Conservation (phyloP, 2,888 invertebrate genomes). For the Eupithecia tripunctaria region DNA sequence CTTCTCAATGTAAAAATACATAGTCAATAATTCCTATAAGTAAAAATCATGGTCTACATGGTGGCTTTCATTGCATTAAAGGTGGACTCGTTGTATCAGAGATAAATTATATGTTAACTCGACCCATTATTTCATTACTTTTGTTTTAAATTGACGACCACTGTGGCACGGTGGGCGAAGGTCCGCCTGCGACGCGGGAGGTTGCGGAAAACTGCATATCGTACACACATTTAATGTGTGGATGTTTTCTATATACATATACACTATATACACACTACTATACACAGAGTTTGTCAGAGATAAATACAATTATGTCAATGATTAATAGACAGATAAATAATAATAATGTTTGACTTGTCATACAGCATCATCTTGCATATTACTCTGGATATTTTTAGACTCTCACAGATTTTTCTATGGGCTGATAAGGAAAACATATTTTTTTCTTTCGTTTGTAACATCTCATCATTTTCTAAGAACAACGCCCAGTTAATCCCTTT, state of each 20-base stretch:
- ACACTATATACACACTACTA: no score
- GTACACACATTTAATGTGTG: no score
- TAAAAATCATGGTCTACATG: background rate
- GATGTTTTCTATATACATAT: no score
- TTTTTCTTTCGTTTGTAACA: background rate
- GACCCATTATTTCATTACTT: background rate
- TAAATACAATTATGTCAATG: background rate
- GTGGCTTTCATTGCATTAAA: background rate
- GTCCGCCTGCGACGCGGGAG: no score
- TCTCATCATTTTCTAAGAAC: constrained; percentile 1
- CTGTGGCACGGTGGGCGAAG: no score
- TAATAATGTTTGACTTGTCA: background rate
- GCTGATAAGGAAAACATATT: background rate
- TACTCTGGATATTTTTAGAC: background rate
- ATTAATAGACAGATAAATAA: background rate
- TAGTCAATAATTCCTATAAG: background rate
- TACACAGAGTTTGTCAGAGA: no score
- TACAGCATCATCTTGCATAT: background rate
- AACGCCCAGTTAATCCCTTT: constrained; percentile 24
- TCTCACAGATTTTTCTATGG: background rate
- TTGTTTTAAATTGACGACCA: no score
- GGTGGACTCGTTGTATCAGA: background rate
- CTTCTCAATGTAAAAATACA: background rate
- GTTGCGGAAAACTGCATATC: no score
- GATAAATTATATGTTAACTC: background rate